phyloP scores from a whole-genome alignment of 1,140 invertebrate species.

The Harpegnathos saltator region DNA sequence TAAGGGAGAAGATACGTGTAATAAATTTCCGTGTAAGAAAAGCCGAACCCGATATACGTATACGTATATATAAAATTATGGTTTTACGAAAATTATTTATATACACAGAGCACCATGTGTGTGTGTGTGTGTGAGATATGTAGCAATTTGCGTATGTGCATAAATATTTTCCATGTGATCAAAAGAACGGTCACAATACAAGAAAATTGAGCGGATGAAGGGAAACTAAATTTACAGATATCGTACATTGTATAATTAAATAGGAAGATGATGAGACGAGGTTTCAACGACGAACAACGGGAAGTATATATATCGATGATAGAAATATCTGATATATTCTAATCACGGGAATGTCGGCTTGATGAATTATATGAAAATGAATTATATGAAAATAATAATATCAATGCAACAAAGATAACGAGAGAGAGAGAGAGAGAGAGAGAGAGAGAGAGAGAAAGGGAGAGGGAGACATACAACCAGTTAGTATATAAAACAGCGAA shows the following conservation, averaged over 20 bases:
- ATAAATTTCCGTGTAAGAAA: neutral
- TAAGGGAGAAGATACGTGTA: slow-evolving; percentile 12
- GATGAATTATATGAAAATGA: slow-evolving; percentile 17
- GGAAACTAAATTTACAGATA: slow-evolving; percentile 34
- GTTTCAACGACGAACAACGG: slow-evolving; percentile 25
- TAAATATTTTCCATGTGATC: slow-evolving; percentile 41
- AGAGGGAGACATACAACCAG: slow-evolving; percentile 25
- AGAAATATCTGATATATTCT: slow-evolving; percentile 29
- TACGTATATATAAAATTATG: neutral
- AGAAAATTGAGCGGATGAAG: neutral
- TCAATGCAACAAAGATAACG: slow-evolving; percentile 5
- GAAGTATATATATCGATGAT: slow-evolving; percentile 35
- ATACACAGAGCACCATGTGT: neutral
- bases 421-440: neutral
- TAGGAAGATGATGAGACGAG: slow-evolving; percentile 33
- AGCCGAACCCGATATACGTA: neutral
- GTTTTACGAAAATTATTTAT: slow-evolving; percentile 23
- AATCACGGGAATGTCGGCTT: slow-evolving; percentile 4
- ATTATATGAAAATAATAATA: slow-evolving; percentile 5
- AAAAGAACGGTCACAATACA: neutral
- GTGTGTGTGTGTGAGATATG: slow-evolving; percentile 27
- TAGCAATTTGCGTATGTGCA: neutral
- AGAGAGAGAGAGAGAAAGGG: neutral
- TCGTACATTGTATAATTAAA: slow-evolving; percentile 47
- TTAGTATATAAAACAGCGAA: slow-evolving; percentile 34